phyloP scores from a whole-genome alignment of 64 coral and sea anemone genomes.

The Astreopora myriophthalma region DNA sequence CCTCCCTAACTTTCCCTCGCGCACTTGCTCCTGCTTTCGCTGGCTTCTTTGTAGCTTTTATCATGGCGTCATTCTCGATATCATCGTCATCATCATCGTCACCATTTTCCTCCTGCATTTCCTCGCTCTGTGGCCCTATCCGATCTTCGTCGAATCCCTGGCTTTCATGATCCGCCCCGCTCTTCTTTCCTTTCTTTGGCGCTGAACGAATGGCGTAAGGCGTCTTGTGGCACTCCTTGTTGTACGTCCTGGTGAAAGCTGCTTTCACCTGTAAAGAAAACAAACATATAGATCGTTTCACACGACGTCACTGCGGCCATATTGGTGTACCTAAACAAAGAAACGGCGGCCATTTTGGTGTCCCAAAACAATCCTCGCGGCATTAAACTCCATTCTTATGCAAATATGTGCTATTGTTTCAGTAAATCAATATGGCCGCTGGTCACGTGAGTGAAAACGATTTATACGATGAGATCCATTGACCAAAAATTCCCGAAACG shows the following conservation, averaged over 20 bases:
- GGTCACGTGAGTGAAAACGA: too few relatives aligned
- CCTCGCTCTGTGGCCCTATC: background rate
- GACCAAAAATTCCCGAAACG: too few relatives aligned
- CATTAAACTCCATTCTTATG: too few relatives aligned
- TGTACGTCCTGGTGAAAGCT: conserved; percentile 87
- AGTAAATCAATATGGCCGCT: too few relatives aligned
- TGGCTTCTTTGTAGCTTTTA: conserved; percentile 73
- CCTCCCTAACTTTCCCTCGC: conserved; percentile 29
- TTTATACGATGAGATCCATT: too few relatives aligned
- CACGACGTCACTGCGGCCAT: too few relatives aligned
- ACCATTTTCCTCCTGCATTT: background rate
- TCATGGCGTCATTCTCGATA: conserved; percentile 77
- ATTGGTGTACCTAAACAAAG: too few relatives aligned
- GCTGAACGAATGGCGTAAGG: conserved; percentile 74
- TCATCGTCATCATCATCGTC: conserved; percentile 61
- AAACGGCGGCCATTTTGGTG: too few relatives aligned
- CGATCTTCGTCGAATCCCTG: conserved; percentile 41
- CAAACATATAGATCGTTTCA: background rate
- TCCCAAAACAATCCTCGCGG: too few relatives aligned
- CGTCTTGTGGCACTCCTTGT: conserved; percentile 87
- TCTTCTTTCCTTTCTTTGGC: conserved; percentile 68
- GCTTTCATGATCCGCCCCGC: background rate
- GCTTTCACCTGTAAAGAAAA: conserved; percentile 70
- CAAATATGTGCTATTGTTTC: too few relatives aligned
- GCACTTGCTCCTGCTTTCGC: conserved; percentile 28